A percentile compares a stretch with the other conserved stretches of the same genome.
Evolutionary conservation across 2,888 invertebrate genomes (phyloP).

Genomic region (Axea sp.): DNA sequence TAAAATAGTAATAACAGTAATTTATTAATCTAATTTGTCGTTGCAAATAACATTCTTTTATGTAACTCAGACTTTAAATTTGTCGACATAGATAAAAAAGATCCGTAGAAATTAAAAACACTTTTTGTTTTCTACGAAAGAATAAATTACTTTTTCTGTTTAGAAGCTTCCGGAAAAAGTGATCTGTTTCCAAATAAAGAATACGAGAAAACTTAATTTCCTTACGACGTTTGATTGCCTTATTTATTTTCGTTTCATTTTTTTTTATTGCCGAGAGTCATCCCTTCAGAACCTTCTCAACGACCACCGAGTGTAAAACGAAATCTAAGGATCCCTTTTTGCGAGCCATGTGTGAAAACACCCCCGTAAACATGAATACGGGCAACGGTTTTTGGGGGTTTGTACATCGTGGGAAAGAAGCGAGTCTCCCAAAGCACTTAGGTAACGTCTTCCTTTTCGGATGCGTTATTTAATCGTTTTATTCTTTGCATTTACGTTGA

Average conservation of each 20-base stretch:
- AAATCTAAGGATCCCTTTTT: constrained; percentile 40
- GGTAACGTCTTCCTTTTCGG: constrained; percentile 10
- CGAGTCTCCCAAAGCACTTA: constrained; percentile 28
- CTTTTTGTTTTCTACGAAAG: neutral
- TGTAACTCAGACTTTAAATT: too few species aligned
- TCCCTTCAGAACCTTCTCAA: too few species aligned
- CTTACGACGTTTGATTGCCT: constrained; percentile 1
- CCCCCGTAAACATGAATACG: constrained; percentile 40
- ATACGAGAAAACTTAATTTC: neutral
- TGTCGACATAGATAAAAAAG: too few species aligned
- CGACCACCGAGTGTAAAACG: constrained; percentile 6
- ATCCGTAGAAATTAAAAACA: too few species aligned
- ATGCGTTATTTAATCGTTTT: constrained; percentile 6
- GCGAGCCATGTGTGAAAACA: constrained; percentile 56
- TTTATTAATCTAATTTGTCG: too few species aligned
- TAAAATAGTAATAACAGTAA: too few species aligned
- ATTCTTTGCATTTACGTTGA: constrained; percentile 26
- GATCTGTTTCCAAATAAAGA: constrained; percentile 15
- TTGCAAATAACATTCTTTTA: too few species aligned
- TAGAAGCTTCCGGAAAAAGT: too few species aligned
- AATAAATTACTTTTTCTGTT: constrained; percentile 1
- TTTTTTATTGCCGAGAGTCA: too few species aligned
- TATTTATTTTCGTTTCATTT: constrained; percentile 40
- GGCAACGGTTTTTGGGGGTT: constrained; percentile 45
- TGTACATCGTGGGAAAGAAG: constrained; percentile 49